Conservation (phyloP, 1,140 invertebrate species). For the Sycophila sp. region DNA sequence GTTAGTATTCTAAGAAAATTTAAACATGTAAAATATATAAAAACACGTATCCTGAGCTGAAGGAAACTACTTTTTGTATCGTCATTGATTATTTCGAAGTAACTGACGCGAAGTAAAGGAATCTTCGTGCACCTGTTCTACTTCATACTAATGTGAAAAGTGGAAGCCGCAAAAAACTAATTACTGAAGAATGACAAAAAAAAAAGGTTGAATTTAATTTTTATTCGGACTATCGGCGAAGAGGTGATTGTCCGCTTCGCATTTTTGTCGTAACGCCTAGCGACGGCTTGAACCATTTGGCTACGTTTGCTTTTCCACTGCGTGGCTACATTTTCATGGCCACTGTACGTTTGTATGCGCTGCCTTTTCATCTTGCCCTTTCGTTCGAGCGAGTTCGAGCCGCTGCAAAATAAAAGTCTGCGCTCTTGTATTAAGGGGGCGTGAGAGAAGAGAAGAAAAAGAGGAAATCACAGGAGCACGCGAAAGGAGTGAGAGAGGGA, state of each 20-base stretch:
- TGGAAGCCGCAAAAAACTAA: no score
- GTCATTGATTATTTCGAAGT: no score
- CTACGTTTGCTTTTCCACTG: slow-evolving; percentile 19
- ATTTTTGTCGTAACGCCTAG: slow-evolving; percentile 27
- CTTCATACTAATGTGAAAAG: no score
- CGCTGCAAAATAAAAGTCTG: slow-evolving; percentile 25
- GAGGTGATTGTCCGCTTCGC: not conserved
- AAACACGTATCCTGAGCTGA: no score
- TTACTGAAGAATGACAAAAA: no score
- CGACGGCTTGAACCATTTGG: slow-evolving; percentile 20
- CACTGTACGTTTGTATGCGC: slow-evolving; percentile 20
- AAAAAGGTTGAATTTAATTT: no score
- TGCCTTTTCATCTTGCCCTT: slow-evolving; percentile 23
- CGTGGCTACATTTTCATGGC: slow-evolving; percentile 19
- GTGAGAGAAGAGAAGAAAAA: slow-evolving; percentile 1
- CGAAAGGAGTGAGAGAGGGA: not conserved
- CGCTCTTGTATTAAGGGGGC: not conserved
- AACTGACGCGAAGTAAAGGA: no score
- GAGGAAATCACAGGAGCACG: not conserved
- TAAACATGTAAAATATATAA: no score
- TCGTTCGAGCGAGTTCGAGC: slow-evolving; percentile 5
- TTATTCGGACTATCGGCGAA: no score
- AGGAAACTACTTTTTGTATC: no score
- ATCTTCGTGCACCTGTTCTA: no score
- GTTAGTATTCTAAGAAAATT: no score